Evolutionary conservation across 2,888 invertebrate species (phyloP).

Genomic region (Gonocerus acuteangulatus): DNA sequence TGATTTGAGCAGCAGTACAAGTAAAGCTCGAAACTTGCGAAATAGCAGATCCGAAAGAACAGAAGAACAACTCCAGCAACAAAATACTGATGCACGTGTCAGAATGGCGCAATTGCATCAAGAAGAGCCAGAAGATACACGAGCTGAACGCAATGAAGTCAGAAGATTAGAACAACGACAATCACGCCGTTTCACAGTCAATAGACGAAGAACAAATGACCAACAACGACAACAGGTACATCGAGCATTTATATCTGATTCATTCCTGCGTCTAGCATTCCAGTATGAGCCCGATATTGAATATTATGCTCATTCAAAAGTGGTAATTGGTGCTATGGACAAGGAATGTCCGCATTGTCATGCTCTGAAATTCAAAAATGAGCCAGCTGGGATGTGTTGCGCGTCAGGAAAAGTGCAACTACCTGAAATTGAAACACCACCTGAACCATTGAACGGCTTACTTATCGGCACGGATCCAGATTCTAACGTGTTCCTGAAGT

Average conservation of each 20-base stretch:
- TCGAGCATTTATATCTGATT: constrained; percentile 38
- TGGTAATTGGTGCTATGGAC: constrained; percentile 29
- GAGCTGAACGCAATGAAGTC: too few relatives aligned
- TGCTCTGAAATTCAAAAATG: constrained; percentile 39
- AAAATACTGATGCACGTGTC: too few relatives aligned
- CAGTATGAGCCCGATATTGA: constrained; percentile 40
- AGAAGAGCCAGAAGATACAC: constrained; percentile 11
- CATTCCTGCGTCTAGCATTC: constrained; percentile 39
- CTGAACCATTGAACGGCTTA: constrained; percentile 37
- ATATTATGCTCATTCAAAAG: constrained; percentile 38
- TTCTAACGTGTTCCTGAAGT: constrained; percentile 38
- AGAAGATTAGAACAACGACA: background rate
- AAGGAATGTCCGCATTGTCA: constrained; percentile 35
- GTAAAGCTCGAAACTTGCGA: background rate
- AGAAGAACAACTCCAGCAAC: constrained; percentile 11
- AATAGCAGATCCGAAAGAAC: constrained; percentile 11
- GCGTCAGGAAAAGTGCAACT: constrained; percentile 36
- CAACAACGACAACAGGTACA: constrained; percentile 36
- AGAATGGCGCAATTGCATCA: constrained; percentile 11
- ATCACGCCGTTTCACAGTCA: constrained; percentile 35
- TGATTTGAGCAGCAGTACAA: too few relatives aligned
- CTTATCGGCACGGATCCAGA: constrained; percentile 37
- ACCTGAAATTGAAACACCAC: constrained; percentile 36
- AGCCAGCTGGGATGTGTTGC: constrained; percentile 38
- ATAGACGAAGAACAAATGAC: constrained; percentile 37